Conservation (phyloP, 1,140 invertebrate genomes). For the Copidosoma floridanum region DNA sequence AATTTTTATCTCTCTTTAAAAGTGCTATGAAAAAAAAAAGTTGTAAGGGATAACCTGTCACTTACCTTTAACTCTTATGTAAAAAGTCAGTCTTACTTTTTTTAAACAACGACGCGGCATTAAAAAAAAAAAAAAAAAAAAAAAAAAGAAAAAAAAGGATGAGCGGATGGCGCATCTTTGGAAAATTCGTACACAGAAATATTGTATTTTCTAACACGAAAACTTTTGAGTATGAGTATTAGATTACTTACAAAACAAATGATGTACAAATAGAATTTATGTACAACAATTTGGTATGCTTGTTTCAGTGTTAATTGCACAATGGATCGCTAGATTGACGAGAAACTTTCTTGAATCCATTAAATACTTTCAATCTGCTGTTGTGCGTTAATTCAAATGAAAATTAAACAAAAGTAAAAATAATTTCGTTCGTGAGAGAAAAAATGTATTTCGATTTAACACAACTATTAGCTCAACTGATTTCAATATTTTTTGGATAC, state of each 20-base stretch:
- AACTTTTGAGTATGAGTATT: no score
- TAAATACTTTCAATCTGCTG: constrained; percentile 4
- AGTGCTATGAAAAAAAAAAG: no score
- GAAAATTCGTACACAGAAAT: constrained; percentile 2
- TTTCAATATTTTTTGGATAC: constrained; percentile 2
- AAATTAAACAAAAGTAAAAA: neutral
- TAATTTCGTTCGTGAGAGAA: neutral
- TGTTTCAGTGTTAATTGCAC: no score
- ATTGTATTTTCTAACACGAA: no score
- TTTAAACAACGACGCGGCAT: constrained; percentile 37
- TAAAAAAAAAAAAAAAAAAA: constrained; percentile 21
- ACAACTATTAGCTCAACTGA: neutral
- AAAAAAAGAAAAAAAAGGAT: no score
- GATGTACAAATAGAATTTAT: no score
- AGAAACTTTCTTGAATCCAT: constrained; percentile 4
- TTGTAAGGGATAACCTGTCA: no score
- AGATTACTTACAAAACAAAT: no score
- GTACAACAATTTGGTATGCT: no score
- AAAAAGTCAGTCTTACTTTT: constrained; percentile 54
- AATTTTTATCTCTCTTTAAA: no score
- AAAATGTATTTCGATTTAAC: neutral
- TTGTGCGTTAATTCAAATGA: neutral
- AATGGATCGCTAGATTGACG: constrained; percentile 6
- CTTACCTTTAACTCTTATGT: constrained; percentile 34
- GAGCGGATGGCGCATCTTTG: no score